These are phyloP conservation scores for Lophius piscatorius DNA, from an alignment of 2,113 vertebrate genomes.

Conservation along the genomic window DNA sequence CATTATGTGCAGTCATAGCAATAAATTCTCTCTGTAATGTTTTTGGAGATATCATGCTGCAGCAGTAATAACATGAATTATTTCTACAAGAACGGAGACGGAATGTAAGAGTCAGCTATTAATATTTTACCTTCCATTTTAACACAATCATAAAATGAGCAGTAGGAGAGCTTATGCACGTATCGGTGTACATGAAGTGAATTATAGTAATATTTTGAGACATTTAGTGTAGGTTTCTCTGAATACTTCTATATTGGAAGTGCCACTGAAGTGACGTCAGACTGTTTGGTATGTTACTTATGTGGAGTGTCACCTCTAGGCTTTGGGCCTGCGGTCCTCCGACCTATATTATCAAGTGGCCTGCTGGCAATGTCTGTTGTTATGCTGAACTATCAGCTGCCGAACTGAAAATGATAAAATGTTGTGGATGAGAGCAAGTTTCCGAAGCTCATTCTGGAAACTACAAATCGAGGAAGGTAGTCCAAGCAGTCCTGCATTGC, in stretches of 20 bases:
- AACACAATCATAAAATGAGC: constrained; percentile 48
- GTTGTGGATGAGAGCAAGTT: constrained; percentile 50
- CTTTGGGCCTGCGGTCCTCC: constrained; percentile 62
- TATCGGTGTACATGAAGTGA: constrained; percentile 31
- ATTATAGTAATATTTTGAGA: constrained; percentile 34
- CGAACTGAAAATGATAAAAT: constrained; percentile 66
- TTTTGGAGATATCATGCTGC: constrained; percentile 57
- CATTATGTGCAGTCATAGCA: constrained; percentile 59
- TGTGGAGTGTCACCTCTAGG: constrained; percentile 68
- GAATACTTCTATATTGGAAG: constrained; percentile 39
- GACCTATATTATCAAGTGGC: constrained; percentile 73
- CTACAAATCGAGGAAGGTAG: constrained; percentile 18
- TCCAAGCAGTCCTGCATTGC: constrained; percentile 19
- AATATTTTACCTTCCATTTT: constrained; percentile 62
- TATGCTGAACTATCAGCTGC: constrained; percentile 59
- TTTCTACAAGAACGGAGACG: constrained; percentile 54
- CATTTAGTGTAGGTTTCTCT: constrained; percentile 11
- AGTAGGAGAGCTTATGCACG: constrained; percentile 12
- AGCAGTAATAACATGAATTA: constrained; percentile 70
- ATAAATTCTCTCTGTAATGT: constrained; percentile 64
- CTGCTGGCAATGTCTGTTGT: constrained; percentile 63
- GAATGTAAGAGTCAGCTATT: constrained; percentile 55
- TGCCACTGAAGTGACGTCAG: constrained; percentile 51
- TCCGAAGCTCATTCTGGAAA: constrained; percentile 36
- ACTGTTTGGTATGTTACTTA: constrained; percentile 52